Base-by-base conservation (phyloP, 2,888 invertebrate species). In the Archips crataeganus region DNA sequence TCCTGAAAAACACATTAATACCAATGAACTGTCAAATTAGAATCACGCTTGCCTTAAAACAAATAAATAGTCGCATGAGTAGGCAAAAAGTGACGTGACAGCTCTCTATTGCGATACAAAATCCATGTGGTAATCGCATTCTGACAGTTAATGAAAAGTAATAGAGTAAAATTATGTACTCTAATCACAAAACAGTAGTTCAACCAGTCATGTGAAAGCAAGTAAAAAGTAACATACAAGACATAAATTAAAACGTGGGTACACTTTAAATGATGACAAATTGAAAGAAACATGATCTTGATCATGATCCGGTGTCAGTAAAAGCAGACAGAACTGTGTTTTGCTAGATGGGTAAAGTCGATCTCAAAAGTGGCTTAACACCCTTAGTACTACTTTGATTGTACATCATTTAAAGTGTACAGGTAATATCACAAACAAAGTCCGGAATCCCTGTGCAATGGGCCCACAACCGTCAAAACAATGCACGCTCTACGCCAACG, bases 361-460 rank as follows among this genome's bases (percentile, higher is more conserved):
- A 39, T 3, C 0, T 39, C 5, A 39, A 39, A 39, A 39, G 39
- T 39, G 6, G 39, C 39, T 39, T 6, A 39, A 39, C 6, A 4
- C 4, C 4, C 6, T 39, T 39, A 39, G 39, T 6, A 39, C 39
- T 39, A 39, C 5, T 39, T 39, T 39, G 39, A 39, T 5, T 39
- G 39, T 49, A 13, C n/a, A 5, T 4, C 49, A 49, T 3, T 23
- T 8, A 54, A 54, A 54, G 54, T 54, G 54, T 23, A 54, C 54
- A 36, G 13, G 8, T 42, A 45, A 32, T n/a, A 36, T 45, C 8
- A 45, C 3, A 59, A 59, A 66, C 49, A 51, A 54, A 62, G 6
- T 51, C 23, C 10, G 47, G 51, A 45, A 61, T 49, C 49, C 71
- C 60, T 71, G 64, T 65, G 45, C 64, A 13, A n/a, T 51, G 54